Percentiles rank a stretch among this genome's conserved stretches.
phyloP scores from a whole-genome alignment of 2,113 vertebrate genomes.

The Phoxinus phoxinus region DNA sequence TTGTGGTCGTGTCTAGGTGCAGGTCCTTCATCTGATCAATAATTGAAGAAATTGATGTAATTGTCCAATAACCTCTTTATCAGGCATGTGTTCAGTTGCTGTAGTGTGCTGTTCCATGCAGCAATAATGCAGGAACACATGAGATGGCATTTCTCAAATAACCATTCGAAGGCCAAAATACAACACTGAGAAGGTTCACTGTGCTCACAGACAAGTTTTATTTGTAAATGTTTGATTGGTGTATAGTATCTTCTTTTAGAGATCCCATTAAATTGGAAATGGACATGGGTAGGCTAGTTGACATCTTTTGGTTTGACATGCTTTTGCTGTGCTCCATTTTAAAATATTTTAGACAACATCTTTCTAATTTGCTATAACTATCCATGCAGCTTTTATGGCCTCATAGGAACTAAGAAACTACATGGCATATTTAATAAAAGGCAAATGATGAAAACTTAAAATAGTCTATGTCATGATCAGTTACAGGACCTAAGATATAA shows the following conservation, averaged over 20 bases:
- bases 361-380: background rate
- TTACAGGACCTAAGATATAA: background rate
- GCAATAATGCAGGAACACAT: background rate
- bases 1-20: no score
- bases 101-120: background rate
- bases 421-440: background rate
- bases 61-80: background rate
- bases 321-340: background rate
- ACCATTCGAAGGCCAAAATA: background rate
- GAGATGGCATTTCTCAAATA: constrained; percentile 22
- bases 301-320: background rate
- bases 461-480: background rate
- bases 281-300: background rate
- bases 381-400: background rate
- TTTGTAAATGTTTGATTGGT: constrained; percentile 7
- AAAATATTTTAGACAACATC: background rate
- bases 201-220: background rate
- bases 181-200: background rate
- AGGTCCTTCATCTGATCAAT: no score
- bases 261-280: background rate
- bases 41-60: background rate
- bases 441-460: background rate
- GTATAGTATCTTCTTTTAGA: background rate
- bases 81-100: background rate
- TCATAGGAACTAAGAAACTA: background rate